Evolutionary conservation across 1,140 invertebrate genomes (phyloP).

Genomic region (honey bee (Apis mellifera)): Amel_HAv3.1 CM009931.2:14724001-14724500

Average conservation of each 20-base stretch:
- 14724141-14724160: neutral
- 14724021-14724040: no score
- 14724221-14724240: neutral
- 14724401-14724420: neutral
- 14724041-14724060: no score
- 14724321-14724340: neutral
- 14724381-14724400: neutral
- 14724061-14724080: no score
- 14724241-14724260: neutral
- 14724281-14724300: no score
- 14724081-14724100: constrained; percentile 1
- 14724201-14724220: neutral
- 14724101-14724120: neutral
- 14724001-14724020: no score
- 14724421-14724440: neutral
- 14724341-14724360: no score
- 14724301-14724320: neutral
- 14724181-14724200: neutral
- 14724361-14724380: neutral
- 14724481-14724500: no score
- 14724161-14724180: neutral
- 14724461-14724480: neutral
- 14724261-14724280: no score
- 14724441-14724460: neutral
- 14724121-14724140: neutral